Conservation (phyloP, 1,140 invertebrate genomes). For the Liolophura sinensis region DNA sequence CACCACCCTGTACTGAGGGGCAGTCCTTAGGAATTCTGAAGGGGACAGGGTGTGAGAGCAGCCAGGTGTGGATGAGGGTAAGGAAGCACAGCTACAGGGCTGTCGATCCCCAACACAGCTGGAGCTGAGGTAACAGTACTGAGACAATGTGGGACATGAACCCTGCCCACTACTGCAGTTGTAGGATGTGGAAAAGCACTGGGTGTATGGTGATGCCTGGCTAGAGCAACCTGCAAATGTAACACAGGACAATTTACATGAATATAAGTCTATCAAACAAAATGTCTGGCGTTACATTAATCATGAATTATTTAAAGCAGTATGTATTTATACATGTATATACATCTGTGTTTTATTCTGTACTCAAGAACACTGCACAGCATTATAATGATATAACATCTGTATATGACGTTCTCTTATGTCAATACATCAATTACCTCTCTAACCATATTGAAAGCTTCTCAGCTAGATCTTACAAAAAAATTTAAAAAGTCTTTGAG, state of each 20-base stretch:
- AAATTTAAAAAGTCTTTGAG: background rate
- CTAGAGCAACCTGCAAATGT: slow-evolving; percentile 18
- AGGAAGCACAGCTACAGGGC: slow-evolving; percentile 17
- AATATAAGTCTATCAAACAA: background rate
- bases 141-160: background rate
- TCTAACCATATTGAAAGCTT: background rate
- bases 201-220: slow-evolving; percentile 3
- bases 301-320: background rate
- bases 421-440: background rate
- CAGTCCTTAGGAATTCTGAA: background rate
- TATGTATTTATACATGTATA: no score
- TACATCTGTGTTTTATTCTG: background rate
- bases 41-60: slow-evolving; percentile 6
- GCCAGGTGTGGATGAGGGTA: background rate
- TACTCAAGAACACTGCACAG: no score
- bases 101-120: slow-evolving; percentile 4
- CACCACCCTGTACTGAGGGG: background rate
- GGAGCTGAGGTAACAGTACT: slow-evolving; percentile 12
- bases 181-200: background rate
- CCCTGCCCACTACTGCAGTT: background rate
- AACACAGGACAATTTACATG: background rate
- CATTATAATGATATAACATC: background rate
- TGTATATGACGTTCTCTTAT: background rate
- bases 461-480: background rate
- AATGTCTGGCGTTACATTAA: background rate